Conservation (phyloP, 2,888 invertebrate species). For the Trichopoda pennipes region DNA sequence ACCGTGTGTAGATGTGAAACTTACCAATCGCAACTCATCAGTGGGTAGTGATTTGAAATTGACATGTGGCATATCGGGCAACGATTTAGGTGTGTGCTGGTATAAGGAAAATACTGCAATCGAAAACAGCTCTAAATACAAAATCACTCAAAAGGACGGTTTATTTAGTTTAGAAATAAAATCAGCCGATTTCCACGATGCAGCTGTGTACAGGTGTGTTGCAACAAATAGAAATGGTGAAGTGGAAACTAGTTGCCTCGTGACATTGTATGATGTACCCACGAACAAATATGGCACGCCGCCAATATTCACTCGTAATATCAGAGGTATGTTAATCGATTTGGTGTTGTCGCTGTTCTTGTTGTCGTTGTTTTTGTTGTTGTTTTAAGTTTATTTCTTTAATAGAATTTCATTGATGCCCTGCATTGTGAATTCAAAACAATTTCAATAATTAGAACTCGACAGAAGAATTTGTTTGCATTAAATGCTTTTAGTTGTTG, state of each 20-base stretch:
- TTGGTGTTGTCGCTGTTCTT: constrained; percentile 59
- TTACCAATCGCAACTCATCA: constrained; percentile 89
- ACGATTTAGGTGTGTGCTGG: constrained; percentile 87
- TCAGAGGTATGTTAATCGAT: constrained; percentile 78
- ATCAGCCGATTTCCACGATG: constrained; percentile 85
- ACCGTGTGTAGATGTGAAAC: constrained; percentile 82
- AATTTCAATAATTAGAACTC: not conserved
- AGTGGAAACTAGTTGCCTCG: constrained; percentile 80
- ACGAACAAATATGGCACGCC: constrained; percentile 78
- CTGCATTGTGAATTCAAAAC: constrained; percentile 32
- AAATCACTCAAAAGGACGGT: constrained; percentile 83
- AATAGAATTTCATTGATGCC: constrained; percentile 54
- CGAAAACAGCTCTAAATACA: constrained; percentile 78
- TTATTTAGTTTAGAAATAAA: constrained; percentile 86
- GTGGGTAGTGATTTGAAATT: constrained; percentile 88
- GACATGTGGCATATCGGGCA: constrained; percentile 88
- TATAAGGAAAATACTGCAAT: constrained; percentile 85
- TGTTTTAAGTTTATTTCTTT: constrained; percentile 47
- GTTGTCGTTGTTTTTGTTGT: too few species aligned
- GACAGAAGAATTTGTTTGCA: not conserved
- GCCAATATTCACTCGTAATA: constrained; percentile 81
- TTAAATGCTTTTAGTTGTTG: not conserved
- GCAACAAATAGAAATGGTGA: constrained; percentile 85
- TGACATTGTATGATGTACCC: constrained; percentile 80
- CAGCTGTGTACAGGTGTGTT: constrained; percentile 90